phyloP scores from a whole-genome alignment of 2,888 invertebrate species.

The Camptogramma bilineatum region DNA sequence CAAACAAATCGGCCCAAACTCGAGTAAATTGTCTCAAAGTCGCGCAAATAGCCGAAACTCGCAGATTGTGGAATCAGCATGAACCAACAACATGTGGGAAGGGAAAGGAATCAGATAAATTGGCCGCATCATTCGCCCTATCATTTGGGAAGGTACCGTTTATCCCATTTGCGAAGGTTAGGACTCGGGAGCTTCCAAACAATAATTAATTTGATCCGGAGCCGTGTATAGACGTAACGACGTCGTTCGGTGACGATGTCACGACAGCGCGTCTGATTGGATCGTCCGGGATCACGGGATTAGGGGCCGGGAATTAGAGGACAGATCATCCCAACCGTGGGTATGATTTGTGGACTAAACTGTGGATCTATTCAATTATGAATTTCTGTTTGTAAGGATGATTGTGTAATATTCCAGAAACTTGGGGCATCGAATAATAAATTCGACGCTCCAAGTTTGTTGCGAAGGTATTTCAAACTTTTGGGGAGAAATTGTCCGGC shows the following conservation, averaged over 20 bases:
- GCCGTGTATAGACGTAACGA: conserved; percentile 48
- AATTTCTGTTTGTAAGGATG: conserved; percentile 15
- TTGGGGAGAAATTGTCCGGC: conserved; percentile 4
- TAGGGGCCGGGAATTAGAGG: conserved; percentile 44
- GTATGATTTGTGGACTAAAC: conserved; percentile 41
- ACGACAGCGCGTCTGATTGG: conserved; percentile 53
- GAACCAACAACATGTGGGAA: conserved; percentile 30
- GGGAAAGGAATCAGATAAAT: conserved; percentile 49
- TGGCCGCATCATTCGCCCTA: conserved; percentile 47
- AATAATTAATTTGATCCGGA: conserved; percentile 65
- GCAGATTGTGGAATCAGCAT: conserved; percentile 30
- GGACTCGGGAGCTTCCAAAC: conserved; percentile 50
- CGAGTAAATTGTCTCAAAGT: conserved; percentile 16
- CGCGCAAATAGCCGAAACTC: conserved; percentile 15
- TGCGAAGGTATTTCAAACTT: conserved; percentile 2
- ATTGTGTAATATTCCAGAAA: no score
- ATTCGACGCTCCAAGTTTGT: conserved; percentile 14
- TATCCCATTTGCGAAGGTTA: conserved; percentile 49
- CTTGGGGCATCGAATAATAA: no score
- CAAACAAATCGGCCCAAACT: conserved; percentile 11
- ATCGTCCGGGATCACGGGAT: conserved; percentile 46
- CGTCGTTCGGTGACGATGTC: conserved; percentile 46
- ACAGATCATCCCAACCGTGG: conserved; percentile 32
- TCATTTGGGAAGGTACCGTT: conserved; percentile 50
- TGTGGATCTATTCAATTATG: conserved; percentile 45